Evolutionary conservation across 2,113 vertebrate species (phyloP).

Genomic region (Conger conger): DNA sequence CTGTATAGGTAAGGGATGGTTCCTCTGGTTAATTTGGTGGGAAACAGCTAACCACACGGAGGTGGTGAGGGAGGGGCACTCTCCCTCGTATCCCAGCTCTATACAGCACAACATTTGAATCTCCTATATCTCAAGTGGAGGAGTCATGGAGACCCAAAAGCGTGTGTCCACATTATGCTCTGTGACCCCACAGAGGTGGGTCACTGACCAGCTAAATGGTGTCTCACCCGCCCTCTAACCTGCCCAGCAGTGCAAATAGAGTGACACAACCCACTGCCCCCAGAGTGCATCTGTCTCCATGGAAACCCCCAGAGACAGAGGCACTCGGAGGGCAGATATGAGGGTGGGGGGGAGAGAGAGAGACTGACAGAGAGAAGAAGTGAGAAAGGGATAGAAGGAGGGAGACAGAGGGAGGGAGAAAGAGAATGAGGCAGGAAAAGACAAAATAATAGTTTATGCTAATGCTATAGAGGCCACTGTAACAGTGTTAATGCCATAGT

Average conservation of each 20-base stretch:
- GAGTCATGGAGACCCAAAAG: too few species aligned
- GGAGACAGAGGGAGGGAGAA: slow-evolving; percentile 35
- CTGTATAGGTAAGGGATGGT: background rate
- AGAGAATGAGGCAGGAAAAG: slow-evolving; percentile 34
- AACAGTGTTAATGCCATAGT: too few species aligned
- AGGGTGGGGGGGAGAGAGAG: slow-evolving; percentile 38
- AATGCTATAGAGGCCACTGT: background rate
- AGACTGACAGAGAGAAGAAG: slow-evolving; percentile 1
- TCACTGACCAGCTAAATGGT: background rate
- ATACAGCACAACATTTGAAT: background rate
- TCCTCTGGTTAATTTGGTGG: background rate
- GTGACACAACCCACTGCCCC: background rate
- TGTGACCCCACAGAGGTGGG: too few species aligned
- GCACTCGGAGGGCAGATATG: slow-evolving; percentile 14
- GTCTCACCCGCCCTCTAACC: background rate
- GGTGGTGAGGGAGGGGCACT: background rate
- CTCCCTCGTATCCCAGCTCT: too few species aligned
- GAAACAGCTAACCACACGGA: background rate
- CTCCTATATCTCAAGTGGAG: too few species aligned
- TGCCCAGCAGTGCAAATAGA: background rate
- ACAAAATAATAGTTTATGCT: slow-evolving; percentile 31
- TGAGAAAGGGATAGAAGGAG: background rate
- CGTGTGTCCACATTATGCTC: too few species aligned
- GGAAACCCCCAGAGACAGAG: background rate
- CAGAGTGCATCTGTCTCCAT: background rate